These are phyloP conservation scores for Alviniconcha strummeri DNA, from an alignment of 2,888 invertebrate species.

Conservation along the genomic window DNA sequence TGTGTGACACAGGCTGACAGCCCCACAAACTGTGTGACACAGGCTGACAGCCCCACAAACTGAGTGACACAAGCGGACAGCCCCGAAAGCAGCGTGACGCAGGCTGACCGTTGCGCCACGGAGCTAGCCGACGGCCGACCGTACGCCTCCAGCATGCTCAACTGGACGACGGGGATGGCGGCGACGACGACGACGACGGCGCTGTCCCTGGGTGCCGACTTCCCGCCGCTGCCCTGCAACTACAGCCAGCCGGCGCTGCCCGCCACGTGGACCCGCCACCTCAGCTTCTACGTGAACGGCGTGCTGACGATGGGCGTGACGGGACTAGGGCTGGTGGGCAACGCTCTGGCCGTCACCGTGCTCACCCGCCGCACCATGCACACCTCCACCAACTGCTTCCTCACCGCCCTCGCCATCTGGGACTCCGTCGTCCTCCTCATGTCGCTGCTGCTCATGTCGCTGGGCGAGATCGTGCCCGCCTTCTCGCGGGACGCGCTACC, in stretches of 20 bases:
- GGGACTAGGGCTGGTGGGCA: conserved; percentile 83
- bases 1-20: too few relatives aligned
- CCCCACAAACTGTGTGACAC: too few relatives aligned
- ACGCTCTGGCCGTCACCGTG: conserved; percentile 77
- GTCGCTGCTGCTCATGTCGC: conserved; percentile 65
- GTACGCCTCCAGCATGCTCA: not conserved
- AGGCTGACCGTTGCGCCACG: too few relatives aligned
- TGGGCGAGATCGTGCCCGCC: conserved; percentile 54
- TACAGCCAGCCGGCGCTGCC: conserved; percentile 13
- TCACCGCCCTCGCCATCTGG: conserved; percentile 70
- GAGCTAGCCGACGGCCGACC: not conserved
- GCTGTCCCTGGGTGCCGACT: not conserved
- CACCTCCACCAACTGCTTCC: conserved; percentile 81
- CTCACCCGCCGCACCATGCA: conserved; percentile 81
- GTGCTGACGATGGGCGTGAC: conserved; percentile 62
- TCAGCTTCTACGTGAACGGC: conserved; percentile 59
- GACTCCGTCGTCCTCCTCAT: conserved; percentile 69
- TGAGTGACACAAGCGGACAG: too few relatives aligned
- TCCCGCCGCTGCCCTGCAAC: conserved; percentile 16
- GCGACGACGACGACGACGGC: not conserved
- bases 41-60: too few relatives aligned
- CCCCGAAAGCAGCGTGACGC: too few relatives aligned
- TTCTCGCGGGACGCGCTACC: conserved; percentile 58
- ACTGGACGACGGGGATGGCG: not conserved
- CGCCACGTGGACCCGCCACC: conserved; percentile 16